A percentile compares a stretch with the other conserved stretches of the same genome.
These are phyloP conservation scores for Apamea crenata DNA, from an alignment of 2,888 invertebrate genomes.

Conservation along the genomic window DNA sequence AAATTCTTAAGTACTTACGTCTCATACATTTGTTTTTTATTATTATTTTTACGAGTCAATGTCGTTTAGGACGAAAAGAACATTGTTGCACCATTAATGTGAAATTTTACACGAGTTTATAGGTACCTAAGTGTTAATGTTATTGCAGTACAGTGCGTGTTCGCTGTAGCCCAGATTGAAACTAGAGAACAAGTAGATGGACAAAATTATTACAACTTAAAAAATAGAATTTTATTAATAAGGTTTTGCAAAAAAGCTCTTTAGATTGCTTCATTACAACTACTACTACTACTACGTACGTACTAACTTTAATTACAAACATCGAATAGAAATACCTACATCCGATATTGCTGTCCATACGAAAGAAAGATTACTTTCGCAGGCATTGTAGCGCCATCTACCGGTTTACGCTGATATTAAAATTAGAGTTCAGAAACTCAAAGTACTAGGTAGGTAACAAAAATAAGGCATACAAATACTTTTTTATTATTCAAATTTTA, in stretches of 20 bases:
- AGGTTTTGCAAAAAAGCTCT: not conserved
- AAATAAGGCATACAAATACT: not conserved
- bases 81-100: constrained; percentile 56
- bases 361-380: not conserved
- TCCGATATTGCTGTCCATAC: not conserved
- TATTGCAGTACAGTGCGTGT: constrained; percentile 10
- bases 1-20: constrained; percentile 54
- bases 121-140: constrained; percentile 37
- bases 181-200: not conserved
- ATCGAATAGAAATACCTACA: not conserved
- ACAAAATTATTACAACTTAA: not conserved
- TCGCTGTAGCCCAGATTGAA: not conserved
- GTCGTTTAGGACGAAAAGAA: constrained; percentile 72
- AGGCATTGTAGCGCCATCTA: constrained; percentile 56
- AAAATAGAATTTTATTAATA: not conserved
- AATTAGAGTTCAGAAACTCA: not conserved
- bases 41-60: constrained; percentile 69
- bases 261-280: too few relatives aligned
- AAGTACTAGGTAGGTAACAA: too few relatives aligned
- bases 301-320: not conserved
- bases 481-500: not conserved
- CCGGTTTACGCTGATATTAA: constrained; percentile 11
- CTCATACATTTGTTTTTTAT: constrained; percentile 55
- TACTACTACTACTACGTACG: too few relatives aligned
- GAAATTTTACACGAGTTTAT: constrained; percentile 25